Base-by-base conservation (phyloP, 1,140 invertebrate genomes). In the Caenorhabditis tropicalis region DNA sequence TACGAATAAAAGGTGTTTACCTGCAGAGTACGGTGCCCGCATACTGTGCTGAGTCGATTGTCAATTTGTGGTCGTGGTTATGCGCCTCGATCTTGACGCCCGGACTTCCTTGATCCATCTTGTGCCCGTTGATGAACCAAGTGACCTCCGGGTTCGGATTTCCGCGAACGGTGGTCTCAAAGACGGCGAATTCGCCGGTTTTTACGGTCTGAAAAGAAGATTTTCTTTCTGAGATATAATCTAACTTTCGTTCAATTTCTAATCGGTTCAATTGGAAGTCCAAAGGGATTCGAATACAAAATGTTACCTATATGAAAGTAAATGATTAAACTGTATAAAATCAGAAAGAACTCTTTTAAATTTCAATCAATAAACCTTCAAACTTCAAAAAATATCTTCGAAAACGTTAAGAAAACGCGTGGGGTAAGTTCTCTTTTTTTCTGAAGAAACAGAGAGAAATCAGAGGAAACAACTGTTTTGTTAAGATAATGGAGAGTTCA, bases 1-100 rank as follows among this genome's bases (percentile, higher is more conserved):
- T 19, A 43, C 12, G 3, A 16, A 3, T n/a, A 29, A 27, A 49
- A 39, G 27, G 15, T 3, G 9, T 16, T 80, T 70, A 84, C 85
- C 88, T 65, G 86, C 90, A 91, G 12, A 91, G 70, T 19, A 91
- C 85, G 79, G 90, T 91, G n/a, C 89, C 89, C 31, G 85, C 86
- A 49, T 88, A 91, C 33, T 84, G 74, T 15, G 86, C 82, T 12
- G 88, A 90, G 86, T 91, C 89, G 56, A 91, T 85, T 6, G 87
- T 86, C 15, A 90, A 70, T 82, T 90, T 91, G 83, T 90, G 89
- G 53, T 90, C 89, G 21, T 88, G 83, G 39, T 88, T 81, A 36
- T 53, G 79, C 36, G 83, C 81, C 83, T 88, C 86, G 65, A 91
- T 90, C 29, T 84, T 83, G 36, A 89, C 87, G 70, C 89, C 89